A percentile compares a stretch with the other conserved stretches of the same genome.
Evolutionary conservation across 2,113 vertebrate species (phyloP).

Genomic region (Varanus komodoensis): DNA sequence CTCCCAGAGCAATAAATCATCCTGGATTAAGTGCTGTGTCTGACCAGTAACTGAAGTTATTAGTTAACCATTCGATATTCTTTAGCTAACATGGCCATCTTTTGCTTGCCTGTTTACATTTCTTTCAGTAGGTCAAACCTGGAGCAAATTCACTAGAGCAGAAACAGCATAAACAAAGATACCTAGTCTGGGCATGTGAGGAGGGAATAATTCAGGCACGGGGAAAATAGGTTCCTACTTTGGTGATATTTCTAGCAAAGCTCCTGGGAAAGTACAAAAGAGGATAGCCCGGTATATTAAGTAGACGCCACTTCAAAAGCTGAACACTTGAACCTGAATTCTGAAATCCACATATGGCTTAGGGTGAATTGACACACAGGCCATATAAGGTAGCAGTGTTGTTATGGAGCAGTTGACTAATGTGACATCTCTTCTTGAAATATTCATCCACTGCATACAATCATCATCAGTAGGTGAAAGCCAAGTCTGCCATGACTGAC

Average conservation of each 20-base stretch:
- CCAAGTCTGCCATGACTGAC: no score
- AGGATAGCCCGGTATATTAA: neutral
- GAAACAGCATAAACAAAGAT: constrained; percentile 7
- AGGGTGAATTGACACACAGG: neutral
- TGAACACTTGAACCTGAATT: neutral
- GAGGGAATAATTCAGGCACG: neutral
- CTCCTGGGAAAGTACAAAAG: neutral
- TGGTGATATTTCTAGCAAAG: neutral
- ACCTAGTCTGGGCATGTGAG: neutral
- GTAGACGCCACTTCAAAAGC: neutral
- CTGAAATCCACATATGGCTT: neutral
- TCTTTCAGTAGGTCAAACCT: neutral
- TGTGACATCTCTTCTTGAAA: no score
- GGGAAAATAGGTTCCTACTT: neutral
- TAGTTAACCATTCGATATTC: constrained; percentile 35
- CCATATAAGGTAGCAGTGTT: neutral
- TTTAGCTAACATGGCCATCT: constrained; percentile 9
- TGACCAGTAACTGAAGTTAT: constrained; percentile 1
- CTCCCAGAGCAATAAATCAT: constrained; percentile 29
- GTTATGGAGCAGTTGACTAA: no score
- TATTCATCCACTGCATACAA: neutral
- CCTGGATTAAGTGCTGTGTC: constrained; percentile 1
- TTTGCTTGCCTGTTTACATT: neutral
- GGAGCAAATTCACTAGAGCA: neutral
- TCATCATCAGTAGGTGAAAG: no score